Conservation (phyloP, 2,113 vertebrate species). For the Pogonocichla stellata region DNA sequence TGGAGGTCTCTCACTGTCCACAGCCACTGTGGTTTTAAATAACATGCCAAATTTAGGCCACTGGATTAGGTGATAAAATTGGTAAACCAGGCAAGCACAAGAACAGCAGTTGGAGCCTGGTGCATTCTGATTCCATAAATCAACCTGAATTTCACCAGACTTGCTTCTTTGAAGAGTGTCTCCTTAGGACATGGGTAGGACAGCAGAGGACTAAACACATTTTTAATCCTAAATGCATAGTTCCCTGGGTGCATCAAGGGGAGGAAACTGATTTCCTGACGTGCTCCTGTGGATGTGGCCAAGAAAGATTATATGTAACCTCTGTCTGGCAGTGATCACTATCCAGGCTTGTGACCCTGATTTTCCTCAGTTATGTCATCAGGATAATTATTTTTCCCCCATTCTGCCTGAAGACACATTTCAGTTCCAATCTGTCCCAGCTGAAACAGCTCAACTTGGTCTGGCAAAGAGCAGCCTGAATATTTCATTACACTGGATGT, state of each 20-base stretch:
- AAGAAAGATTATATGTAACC: neutral
- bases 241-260: neutral
- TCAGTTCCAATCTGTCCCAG: neutral
- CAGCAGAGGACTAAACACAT: neutral
- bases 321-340: neutral
- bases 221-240: neutral
- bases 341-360: neutral
- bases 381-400: neutral
- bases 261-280: neutral
- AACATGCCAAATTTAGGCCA: neutral
- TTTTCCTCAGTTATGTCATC: slow-evolving; percentile 13
- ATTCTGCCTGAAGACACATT: slow-evolving; percentile 14
- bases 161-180: neutral
- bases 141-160: neutral
- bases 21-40: neutral
- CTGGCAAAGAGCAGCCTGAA: neutral
- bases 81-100: neutral
- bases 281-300: neutral
- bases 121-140: neutral
- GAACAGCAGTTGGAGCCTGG: neutral
- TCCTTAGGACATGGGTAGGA: neutral
- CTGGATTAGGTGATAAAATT: neutral
- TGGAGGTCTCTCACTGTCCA: neutral
- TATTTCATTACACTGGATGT: neutral
- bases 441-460: neutral